phyloP scores from a whole-genome alignment of 1,140 invertebrate genomes.

The Anthonomus grandis region DNA sequence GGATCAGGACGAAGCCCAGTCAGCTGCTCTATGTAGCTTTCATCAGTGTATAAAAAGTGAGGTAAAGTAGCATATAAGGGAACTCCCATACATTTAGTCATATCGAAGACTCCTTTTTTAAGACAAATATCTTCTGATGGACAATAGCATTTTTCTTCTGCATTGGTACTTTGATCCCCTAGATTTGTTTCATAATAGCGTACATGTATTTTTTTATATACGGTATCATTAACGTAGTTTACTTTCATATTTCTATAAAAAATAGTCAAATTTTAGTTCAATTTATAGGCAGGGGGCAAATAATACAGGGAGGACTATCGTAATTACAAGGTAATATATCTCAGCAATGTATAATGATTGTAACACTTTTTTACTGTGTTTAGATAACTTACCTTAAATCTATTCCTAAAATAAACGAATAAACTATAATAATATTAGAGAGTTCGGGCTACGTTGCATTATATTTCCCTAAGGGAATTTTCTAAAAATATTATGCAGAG shows the following conservation, averaged over 20 bases:
- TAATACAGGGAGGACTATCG: too few relatives aligned
- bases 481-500: too few relatives aligned
- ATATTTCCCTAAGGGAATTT: too few relatives aligned
- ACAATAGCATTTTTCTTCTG: conserved; percentile 71
- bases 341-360: too few relatives aligned
- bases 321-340: too few relatives aligned
- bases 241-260: conserved; percentile 7
- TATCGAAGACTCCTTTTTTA: conserved; percentile 66
- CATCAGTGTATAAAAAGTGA: conserved; percentile 73
- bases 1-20: conserved; percentile 67
- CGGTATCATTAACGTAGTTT: conserved; percentile 18
- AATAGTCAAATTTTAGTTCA: too few relatives aligned
- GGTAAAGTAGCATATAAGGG: conserved; percentile 72
- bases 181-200: conserved; percentile 29
- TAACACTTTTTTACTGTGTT: too few relatives aligned
- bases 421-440: too few relatives aligned
- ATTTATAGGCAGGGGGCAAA: too few relatives aligned
- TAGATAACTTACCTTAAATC: too few relatives aligned
- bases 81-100: conserved; percentile 61
- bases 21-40: conserved; percentile 60
- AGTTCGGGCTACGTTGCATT: too few relatives aligned
- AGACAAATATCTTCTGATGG: conserved; percentile 57
- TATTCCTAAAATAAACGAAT: too few relatives aligned
- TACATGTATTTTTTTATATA: conserved; percentile 24
- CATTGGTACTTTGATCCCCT: conserved; percentile 63